Base-by-base conservation (phyloP, 2,888 invertebrate genomes). In the Lepidonotus clava region DNA sequence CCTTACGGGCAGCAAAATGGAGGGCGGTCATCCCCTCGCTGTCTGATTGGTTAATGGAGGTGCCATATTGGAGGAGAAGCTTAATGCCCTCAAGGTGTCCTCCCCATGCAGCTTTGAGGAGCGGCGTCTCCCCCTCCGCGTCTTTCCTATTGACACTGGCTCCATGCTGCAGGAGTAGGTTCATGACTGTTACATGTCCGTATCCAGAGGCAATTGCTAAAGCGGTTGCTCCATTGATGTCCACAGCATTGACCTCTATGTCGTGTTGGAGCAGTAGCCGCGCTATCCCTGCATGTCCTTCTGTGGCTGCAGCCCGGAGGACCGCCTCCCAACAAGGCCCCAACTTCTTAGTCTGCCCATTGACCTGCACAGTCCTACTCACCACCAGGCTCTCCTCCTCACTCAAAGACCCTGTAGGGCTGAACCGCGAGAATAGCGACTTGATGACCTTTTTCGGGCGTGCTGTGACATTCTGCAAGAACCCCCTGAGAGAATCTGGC, bases 251-350 rank as follows among this genome's bases (percentile, higher is more conserved):
- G 83, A 51, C 28, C 21, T 88, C 86, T 18, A 86, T 83, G 21
- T 86, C 86, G 32, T 71, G 84, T 5, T 51, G 46, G 6, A 88
- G 76, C 14, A 89, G 83, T 18, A 85, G 67, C 36, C 40, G 28
- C 32, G 87, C 80, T 28, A 88, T 83, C 41, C 36, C 32, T 6
- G 38, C 18, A 0, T 86, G 66, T 14, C 86, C 67, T 18, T 80
- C 46, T 86, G 88, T 87, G 5, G 86, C 86, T 0, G 90, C 88
- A 86, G 88, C 88, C 53, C 90, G 89, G 8, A 90, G 87, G 0
- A 89, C 89, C 1, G 88, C 88, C 61, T 89, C 89, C 88, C 32
- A 87, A 88, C 85, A 40, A 51, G 36, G 84, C 24, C 87, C 89
- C 88, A 28, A 89, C 86, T 51, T 88, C 85, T 76, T 87, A 83